These are phyloP conservation scores for Acrocera orbiculus DNA, from an alignment of 2,888 invertebrate species.

Conservation along the genomic window DNA sequence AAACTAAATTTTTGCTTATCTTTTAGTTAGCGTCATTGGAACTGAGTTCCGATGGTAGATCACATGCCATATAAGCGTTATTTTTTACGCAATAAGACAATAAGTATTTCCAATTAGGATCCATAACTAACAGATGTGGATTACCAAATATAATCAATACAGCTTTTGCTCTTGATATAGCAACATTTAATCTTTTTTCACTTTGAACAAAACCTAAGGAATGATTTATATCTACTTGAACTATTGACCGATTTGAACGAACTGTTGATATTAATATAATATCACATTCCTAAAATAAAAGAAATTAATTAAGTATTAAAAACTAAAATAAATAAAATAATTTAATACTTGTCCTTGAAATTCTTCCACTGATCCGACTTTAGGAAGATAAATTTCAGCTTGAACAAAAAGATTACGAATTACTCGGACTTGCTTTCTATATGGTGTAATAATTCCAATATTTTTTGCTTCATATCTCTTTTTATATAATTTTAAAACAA, in stretches of 20 bases:
- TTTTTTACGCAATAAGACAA: conserved; percentile 43
- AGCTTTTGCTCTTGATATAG: conserved; percentile 61
- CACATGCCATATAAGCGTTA: conserved; percentile 52
- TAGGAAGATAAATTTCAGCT: conserved; percentile 35
- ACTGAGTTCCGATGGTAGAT: conserved; percentile 35
- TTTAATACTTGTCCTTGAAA: conserved; percentile 61
- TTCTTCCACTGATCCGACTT: conserved; percentile 70
- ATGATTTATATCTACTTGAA: conserved; percentile 33
- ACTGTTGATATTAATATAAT: conserved; percentile 59
- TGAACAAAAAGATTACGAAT: conserved; percentile 28
- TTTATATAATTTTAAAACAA: conserved; percentile 44
- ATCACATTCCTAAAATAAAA: conserved; percentile 23
- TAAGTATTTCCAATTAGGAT: conserved; percentile 49
- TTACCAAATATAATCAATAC: conserved; percentile 70
- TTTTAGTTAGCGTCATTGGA: too few species aligned
- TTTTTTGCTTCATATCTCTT: conserved; percentile 36
- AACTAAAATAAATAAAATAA: not conserved
- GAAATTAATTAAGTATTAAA: not conserved
- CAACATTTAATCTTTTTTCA: conserved; percentile 73
- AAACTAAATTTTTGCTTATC: too few species aligned
- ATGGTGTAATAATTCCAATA: conserved; percentile 80
- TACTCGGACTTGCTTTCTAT: conserved; percentile 63
- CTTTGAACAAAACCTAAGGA: conserved; percentile 56
- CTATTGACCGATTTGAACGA: conserved; percentile 32
- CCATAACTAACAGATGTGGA: conserved; percentile 48